phyloP scores from a whole-genome alignment of 2,797 vertebrate species.

The Rallus crepitans region DNA sequence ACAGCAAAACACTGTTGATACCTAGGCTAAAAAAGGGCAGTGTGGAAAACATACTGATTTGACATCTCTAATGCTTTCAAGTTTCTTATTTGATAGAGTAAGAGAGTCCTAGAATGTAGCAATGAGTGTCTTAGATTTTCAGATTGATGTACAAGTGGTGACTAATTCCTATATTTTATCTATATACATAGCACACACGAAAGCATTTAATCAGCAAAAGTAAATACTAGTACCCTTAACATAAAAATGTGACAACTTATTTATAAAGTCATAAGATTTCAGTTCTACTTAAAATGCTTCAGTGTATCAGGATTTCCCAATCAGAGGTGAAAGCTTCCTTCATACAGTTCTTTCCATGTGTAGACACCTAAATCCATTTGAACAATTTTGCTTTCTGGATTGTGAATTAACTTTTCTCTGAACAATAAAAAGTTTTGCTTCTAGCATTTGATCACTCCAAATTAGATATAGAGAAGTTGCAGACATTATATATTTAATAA shows the following conservation, averaged over 20 bases:
- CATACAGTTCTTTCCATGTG: background rate
- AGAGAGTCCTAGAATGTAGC: background rate
- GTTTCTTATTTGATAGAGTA: background rate
- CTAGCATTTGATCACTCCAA: background rate
- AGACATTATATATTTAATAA: background rate
- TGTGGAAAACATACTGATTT: background rate
- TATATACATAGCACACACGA: rapidly evolving
- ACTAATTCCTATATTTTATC: background rate
- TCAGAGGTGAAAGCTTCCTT: background rate
- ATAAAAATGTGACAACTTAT: background rate
- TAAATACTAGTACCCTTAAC: background rate
- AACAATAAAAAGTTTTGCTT: background rate
- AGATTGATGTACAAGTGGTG: background rate
- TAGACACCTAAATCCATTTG: background rate
- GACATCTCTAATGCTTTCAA: background rate
- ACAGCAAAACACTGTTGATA: background rate
- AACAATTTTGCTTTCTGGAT: background rate
- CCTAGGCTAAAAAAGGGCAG: background rate
- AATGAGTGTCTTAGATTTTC: background rate
- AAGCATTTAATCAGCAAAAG: background rate
- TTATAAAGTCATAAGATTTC: background rate
- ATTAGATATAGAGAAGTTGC: background rate
- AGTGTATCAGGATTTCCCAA: background rate
- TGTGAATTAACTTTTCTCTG: background rate
- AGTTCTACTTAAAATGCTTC: background rate